Percentiles rank a stretch among this genome's conserved stretches.
These are phyloP conservation scores for Lissonota sp. DNA, from an alignment of 2,888 invertebrate species.

Conservation along the genomic window DNA sequence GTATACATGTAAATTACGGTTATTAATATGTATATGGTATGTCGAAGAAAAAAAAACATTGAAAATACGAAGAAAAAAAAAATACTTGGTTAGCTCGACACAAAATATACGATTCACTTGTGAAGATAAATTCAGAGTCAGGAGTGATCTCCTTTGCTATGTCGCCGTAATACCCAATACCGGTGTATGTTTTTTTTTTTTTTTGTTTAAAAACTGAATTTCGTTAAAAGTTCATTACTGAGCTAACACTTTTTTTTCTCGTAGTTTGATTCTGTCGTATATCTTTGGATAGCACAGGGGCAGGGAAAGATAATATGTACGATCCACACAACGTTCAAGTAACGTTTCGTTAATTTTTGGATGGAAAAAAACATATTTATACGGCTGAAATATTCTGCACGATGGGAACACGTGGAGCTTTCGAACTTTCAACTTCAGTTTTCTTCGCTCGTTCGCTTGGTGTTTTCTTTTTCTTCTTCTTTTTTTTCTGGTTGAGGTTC, in stretches of 20 bases:
- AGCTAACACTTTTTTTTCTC: conserved; percentile 52
- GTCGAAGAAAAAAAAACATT: conserved; percentile 61
- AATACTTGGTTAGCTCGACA: conserved; percentile 48
- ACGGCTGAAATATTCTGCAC: conserved; percentile 40
- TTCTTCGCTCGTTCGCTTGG: conserved; percentile 24
- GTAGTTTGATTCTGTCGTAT: conserved; percentile 17
- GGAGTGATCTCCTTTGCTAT: conserved; percentile 1
- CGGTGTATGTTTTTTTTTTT: conserved; percentile 22
- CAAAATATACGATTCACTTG: conserved; percentile 55
- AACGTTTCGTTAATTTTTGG: conserved; percentile 43
- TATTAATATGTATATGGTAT: conserved; percentile 68
- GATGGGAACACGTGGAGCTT: conserved; percentile 52
- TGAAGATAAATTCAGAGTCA: not conserved
- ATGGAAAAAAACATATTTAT: conserved; percentile 46
- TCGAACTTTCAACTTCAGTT: conserved; percentile 42
- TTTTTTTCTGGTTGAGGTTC: not conserved
- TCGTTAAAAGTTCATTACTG: conserved; percentile 54
- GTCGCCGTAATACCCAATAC: no score
- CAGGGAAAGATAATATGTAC: conserved; percentile 47
- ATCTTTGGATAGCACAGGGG: conserved; percentile 64
- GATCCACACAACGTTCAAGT: conserved; percentile 52
- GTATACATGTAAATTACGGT: conserved; percentile 70
- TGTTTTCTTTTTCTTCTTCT: conserved; percentile 23
- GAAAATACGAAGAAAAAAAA: conserved; percentile 45
- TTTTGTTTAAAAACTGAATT: no score